Evolutionary conservation across 2,797 vertebrate species (phyloP).

Genomic region (Anabacerthia variegaticeps): DNA sequence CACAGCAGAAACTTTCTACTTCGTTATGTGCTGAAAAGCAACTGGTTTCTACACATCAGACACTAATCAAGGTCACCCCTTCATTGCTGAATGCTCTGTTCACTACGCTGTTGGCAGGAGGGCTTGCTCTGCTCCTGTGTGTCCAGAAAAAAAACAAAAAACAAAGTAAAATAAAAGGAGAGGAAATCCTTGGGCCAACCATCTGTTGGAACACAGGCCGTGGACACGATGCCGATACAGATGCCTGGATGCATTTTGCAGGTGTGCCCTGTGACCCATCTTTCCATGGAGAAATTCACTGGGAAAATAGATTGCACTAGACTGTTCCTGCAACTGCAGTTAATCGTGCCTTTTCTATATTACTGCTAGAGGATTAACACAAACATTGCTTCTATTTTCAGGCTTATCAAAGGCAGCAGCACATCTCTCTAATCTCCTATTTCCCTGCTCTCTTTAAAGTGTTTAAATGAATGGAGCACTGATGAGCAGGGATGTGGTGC

Average conservation of each 20-base stretch:
- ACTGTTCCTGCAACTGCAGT: slow-evolving; percentile 24
- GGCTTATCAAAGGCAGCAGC: slow-evolving; percentile 63
- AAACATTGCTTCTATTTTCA: slow-evolving; percentile 43
- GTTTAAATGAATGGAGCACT: slow-evolving; percentile 49
- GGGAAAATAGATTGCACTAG: slow-evolving; percentile 21
- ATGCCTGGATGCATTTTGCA: slow-evolving; percentile 20
- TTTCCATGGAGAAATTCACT: slow-evolving; percentile 29
- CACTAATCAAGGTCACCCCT: slow-evolving; percentile 54
- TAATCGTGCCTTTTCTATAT: slow-evolving; percentile 7
- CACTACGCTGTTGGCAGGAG: not conserved
- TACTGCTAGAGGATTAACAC: slow-evolving; percentile 53
- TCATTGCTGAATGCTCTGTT: slow-evolving; percentile 25
- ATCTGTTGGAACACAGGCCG: slow-evolving; percentile 47
- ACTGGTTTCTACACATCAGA: slow-evolving; percentile 32
- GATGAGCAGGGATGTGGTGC: slow-evolving; percentile 57
- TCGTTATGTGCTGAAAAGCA: slow-evolving; percentile 44
- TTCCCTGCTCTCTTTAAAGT: slow-evolving; percentile 54
- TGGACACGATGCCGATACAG: not conserved
- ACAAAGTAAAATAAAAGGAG: slow-evolving; percentile 33
- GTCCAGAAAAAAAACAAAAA: not conserved
- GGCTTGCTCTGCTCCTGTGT: slow-evolving; percentile 41
- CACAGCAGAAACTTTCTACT: not conserved
- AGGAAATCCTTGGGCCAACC: slow-evolving; percentile 47
- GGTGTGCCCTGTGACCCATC: slow-evolving; percentile 51
- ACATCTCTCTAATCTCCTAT: slow-evolving; percentile 59